Conservation (phyloP, 2,113 vertebrate species). For the Grammomys dolichurus region DNA sequence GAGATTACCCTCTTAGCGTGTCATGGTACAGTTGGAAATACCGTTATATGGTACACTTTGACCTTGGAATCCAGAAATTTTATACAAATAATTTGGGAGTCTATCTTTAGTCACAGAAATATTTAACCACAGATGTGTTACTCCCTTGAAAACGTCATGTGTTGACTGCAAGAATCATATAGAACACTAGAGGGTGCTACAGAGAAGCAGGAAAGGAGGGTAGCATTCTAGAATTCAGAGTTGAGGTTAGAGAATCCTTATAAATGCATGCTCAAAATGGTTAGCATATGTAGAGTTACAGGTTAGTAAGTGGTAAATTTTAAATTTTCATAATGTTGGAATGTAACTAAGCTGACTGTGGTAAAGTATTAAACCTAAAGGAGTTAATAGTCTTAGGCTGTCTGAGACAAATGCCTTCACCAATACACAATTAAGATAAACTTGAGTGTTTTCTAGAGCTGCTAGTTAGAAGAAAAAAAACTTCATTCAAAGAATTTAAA, state of each 20-base stretch:
- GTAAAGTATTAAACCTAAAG: neutral
- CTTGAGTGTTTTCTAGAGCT: slow-evolving; percentile 27
- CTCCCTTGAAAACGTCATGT: neutral
- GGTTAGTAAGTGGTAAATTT: neutral
- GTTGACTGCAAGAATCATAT: slow-evolving; percentile 23
- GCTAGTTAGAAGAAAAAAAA: slow-evolving; percentile 21
- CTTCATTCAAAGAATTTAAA: slow-evolving; percentile 48
- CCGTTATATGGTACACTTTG: neutral
- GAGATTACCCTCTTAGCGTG: neutral
- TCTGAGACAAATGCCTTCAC: neutral
- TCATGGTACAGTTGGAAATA: neutral
- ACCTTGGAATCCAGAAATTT: slow-evolving; percentile 19
- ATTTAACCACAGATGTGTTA: neutral
- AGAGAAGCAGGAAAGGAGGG: neutral
- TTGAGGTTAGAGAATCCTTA: neutral
- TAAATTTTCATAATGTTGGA: neutral
- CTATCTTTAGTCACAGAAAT: slow-evolving; percentile 18
- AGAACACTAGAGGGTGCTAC: slow-evolving; percentile 34
- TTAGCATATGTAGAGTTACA: slow-evolving; percentile 16
- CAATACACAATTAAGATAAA: slow-evolving; percentile 11
- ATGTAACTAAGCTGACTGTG: neutral
- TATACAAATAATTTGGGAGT: slow-evolving; percentile 23
- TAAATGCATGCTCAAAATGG: neutral
- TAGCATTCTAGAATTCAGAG: neutral
- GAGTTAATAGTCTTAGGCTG: neutral